Base-by-base conservation (phyloP, 2,113 vertebrate genomes). In the Ameiurus melas region DNA sequence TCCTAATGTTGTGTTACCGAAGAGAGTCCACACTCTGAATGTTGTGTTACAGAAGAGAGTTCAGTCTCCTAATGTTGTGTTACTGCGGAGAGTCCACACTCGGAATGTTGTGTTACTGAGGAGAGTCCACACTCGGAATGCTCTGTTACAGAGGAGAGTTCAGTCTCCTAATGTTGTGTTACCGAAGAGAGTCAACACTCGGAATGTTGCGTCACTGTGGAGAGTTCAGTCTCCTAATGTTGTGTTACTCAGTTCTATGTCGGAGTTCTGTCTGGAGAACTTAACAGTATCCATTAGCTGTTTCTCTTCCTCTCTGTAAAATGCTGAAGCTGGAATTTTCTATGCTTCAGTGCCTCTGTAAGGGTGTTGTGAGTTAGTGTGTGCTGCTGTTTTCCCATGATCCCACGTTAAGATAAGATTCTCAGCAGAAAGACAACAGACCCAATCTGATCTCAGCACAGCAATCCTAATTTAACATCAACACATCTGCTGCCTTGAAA, bases 321-420 rank as follows among this genome's bases (percentile, higher is more conserved):
- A 30, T 60, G 55, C 80, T 87, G 66, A 83, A 75, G 19, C 66
- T 87, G 55, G 55, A 83, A 12, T 83, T 75, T 58, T 60, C 53
- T 57, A 36, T 60, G 53, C 68, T 47, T 14, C 47, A 87, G 70
- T 43, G 64, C 36, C 68, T 73, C 79, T 75, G 80, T 75, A 71
- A 84, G 83, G 19, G 4, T n/a, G 51, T 13, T 60, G 64, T 47
- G 39, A 43, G 27, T 70, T 39, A 14, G 51, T 71, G 62, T 43
- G 55, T 43, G 66, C 36, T 71, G 86, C 17, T 87, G 19, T 83
- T 83, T 87, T 87, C 68, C 68, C 80, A 75, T 83, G 66, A 87
- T 53, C n/a, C 66, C 55, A 73, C 39, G 83, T 83, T 75, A 53
- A 20, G 55, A 73, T 84, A 89, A 90, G 62, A 77, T 86, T 87